Evolutionary conservation across 2,888 invertebrate genomes (phyloP), one percentile per base, ranked within the genome.

Genomic region (Andrena fulva): DNA sequence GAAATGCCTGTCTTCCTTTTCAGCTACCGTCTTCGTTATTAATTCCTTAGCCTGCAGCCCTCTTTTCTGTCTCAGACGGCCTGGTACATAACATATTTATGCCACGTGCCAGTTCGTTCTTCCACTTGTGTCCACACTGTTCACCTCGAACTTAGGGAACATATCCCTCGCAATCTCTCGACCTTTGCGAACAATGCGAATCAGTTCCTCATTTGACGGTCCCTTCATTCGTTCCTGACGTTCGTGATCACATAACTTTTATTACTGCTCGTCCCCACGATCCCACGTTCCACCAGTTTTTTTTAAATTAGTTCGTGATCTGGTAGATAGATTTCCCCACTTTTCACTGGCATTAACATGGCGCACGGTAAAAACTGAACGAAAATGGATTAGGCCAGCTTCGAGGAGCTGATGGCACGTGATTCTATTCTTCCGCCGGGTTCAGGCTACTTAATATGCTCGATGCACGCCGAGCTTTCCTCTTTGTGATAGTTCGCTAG

Each of bases 401-500:
- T 20, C 5, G 29, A n/a, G 12, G 20, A 31, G 6, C 27, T 29
- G 29, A 35, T 16, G 54, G 48, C 10, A 31, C 68, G 54, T 50
- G 68, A 60, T 77, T 66, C 63, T 35, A 52, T 24, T 64, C 29
- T 48, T 31, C 10, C n/a, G 8, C 24, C 56, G 63, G 29, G 33
- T 12, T 20, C 7, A 5, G n/a, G 8, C 50, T 78, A 79, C 42
- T 71, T 66, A 50, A 48, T 80, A 80, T 66, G 79, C 54, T 78
- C 60, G 79, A n/a, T 59, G 31, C 42, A 31, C 48, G n/a, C 2
- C 12, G 33, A 77, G 50, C 56, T 69, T 64, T 70, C 71, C 29
- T 54, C 67, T 62, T 33, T 60, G 27, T 35, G 42, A 31, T 56
- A 20, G 35, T 62, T 20, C 50, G 20, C 12, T 5, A n/a, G 27